Percentiles rank a stretch among this genome's conserved stretches.
phyloP scores from a whole-genome alignment of 2,113 vertebrate species.

The Engystomops pustulosus region DNA sequence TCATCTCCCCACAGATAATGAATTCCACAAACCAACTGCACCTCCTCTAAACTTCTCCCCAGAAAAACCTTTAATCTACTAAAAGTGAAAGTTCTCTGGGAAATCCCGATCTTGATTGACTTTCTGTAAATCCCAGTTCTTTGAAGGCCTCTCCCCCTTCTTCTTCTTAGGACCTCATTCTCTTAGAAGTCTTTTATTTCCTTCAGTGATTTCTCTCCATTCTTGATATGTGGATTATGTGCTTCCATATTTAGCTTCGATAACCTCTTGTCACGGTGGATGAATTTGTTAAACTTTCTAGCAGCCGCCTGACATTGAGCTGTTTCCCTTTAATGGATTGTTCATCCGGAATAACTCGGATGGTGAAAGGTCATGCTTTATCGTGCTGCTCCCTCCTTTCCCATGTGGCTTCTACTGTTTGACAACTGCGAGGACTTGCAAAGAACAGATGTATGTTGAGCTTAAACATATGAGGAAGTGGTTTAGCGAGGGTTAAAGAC shows the following conservation, averaged over 20 bases:
- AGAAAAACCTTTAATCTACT: background rate
- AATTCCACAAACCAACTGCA: background rate
- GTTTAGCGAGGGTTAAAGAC: background rate
- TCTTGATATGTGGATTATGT: slow-evolving; percentile 2
- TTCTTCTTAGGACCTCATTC: background rate
- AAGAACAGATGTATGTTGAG: background rate
- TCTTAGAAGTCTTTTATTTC: background rate
- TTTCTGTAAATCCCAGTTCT: background rate
- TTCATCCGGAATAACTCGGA: background rate
- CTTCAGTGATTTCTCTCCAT: background rate
- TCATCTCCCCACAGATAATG: slow-evolving; percentile 11
- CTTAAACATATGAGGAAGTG: background rate
- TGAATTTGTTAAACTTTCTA: slow-evolving; percentile 9
- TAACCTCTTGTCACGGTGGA: background rate
- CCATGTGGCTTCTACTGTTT: background rate
- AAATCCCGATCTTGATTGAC: slow-evolving; percentile 12
- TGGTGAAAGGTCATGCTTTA: background rate
- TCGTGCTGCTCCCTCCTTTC: background rate
- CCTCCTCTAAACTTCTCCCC: background rate
- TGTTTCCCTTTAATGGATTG: background rate
- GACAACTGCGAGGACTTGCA: background rate
- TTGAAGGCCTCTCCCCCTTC: background rate
- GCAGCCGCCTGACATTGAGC: slow-evolving; percentile 28
- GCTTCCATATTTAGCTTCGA: background rate
- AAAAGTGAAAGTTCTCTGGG: background rate